A percentile compares a stretch with the other conserved stretches of the same genome.
Conservation (phyloP, 2,113 vertebrate species). For the Raja brachyura region DNA sequence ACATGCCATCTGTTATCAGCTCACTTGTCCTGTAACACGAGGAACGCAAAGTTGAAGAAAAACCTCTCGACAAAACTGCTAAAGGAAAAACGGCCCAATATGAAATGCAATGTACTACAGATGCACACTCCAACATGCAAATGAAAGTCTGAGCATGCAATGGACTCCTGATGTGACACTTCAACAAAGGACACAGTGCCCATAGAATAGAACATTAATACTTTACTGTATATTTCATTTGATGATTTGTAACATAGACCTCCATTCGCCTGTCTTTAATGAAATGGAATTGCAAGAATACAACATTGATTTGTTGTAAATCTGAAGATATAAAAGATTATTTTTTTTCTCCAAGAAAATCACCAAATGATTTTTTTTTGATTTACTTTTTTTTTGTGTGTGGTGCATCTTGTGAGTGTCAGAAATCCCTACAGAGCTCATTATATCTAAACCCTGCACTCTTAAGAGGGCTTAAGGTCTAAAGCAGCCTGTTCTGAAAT, state of each 20-base stretch:
- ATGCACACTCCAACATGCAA: not conserved
- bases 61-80: not conserved
- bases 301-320: conserved; percentile 24
- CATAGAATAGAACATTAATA: not conserved
- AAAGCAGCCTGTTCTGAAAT: conserved; percentile 50
- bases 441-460: conserved; percentile 48
- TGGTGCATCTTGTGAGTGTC: conserved; percentile 43
- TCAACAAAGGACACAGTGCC: not conserved
- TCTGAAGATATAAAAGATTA: not conserved
- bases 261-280: conserved; percentile 11
- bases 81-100: not conserved
- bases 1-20: not conserved
- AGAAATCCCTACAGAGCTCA: conserved; percentile 61
- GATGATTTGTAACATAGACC: not conserved
- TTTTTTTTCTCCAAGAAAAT: conserved; percentile 8
- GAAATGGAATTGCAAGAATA: not conserved
- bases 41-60: not conserved
- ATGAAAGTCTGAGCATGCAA: not conserved
- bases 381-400: conserved; percentile 33
- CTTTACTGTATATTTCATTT: not conserved
- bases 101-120: not conserved
- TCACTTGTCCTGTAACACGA: not conserved
- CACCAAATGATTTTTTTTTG: conserved; percentile 22
- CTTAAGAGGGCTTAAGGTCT: conserved; percentile 52
- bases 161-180: not conserved